These are phyloP conservation scores for Tyrophagus putrescentiae DNA, from an alignment of 1,140 invertebrate genomes.

Conservation along the genomic window DNA sequence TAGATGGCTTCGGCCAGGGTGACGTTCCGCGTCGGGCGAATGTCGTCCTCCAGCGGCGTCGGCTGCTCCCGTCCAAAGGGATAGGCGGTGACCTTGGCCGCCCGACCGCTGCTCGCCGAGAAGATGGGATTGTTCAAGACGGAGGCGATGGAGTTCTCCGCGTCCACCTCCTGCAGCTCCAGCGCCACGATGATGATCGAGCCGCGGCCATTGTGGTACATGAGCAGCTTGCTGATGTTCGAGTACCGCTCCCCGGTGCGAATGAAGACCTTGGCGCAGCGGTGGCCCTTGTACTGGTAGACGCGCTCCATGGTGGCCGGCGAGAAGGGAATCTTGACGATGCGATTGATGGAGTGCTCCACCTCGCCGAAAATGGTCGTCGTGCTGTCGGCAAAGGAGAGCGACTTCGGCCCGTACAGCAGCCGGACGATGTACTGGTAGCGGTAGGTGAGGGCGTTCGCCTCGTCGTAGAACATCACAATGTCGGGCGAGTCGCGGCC, in stretches of 20 bases:
- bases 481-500: not conserved
- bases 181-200: slow-evolving; percentile 1
- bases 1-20: not conserved
- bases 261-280: slow-evolving; percentile 5
- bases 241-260: not conserved
- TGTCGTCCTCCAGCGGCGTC: slow-evolving; percentile 1
- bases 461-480: slow-evolving; percentile 3
- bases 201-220: slow-evolving; percentile 12
- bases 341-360: slow-evolving; percentile 4
- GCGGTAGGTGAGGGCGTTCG: not conserved
- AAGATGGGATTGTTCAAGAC: not conserved
- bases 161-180: not conserved
- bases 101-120: not conserved
- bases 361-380: not conserved
- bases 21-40: slow-evolving; percentile 3
- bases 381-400: not conserved
- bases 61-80: not conserved
- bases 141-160: not conserved
- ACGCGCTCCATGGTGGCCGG: not conserved
- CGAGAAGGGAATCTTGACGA: not conserved
- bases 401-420: not conserved
- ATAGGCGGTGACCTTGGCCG: not conserved
- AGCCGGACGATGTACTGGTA: slow-evolving; percentile 3
- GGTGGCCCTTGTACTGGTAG: not conserved
- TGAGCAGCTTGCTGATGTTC: not conserved